Base-by-base conservation (phyloP, 2,888 invertebrate genomes). In the Argyresthia albistria region DNA sequence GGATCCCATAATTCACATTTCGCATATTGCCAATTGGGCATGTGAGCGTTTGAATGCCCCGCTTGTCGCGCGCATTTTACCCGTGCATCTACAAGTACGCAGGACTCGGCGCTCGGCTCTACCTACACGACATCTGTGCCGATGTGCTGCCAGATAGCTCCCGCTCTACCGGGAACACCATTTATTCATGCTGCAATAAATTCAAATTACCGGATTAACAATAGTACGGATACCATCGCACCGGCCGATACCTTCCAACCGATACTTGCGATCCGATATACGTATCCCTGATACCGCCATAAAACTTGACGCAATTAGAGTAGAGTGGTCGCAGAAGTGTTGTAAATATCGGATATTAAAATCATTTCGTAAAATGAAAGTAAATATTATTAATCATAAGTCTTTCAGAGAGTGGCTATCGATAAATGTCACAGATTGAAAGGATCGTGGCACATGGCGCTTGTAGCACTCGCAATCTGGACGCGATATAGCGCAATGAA, bases 121-220 rank as follows among this genome's bases (percentile, higher is more conserved):
- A 64, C 71, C 14, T 65, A 64, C 71, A 68, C 66, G 66, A 66
- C 66, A 65, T 60, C 70, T 70, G 67, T 73, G 70, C 76, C 80
- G 84, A 82, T 84, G 69, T 73, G 80, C 70, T 64, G 60, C 65
- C 66, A 67, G 83, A 84, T 83, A 84, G 78, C 80, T 75, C 55
- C 62, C 67, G 69, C 70, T 70, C 67, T 63, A 65, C 60, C 59
- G 64, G 63, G 73, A 69, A 69, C 69, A 80, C 83, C 80, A 82
- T 86, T 84, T 84, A 83, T 83, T 79, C 83, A 80, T 75, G 76
- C 70, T 70, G 86, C 83, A 86, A 88, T 88, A 88, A 88, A 88
- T 88, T 88, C 87, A 87, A 88, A 88, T 88, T 88, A 88, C 86
- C 68, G 86, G 82, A 87, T 87, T 84, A 84, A 87, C 86, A 86